Percentiles rank a stretch among this genome's conserved stretches.
Evolutionary conservation across 2,888 invertebrate genomes (phyloP).

Genomic region (Protophormia terraenovae): DNA sequence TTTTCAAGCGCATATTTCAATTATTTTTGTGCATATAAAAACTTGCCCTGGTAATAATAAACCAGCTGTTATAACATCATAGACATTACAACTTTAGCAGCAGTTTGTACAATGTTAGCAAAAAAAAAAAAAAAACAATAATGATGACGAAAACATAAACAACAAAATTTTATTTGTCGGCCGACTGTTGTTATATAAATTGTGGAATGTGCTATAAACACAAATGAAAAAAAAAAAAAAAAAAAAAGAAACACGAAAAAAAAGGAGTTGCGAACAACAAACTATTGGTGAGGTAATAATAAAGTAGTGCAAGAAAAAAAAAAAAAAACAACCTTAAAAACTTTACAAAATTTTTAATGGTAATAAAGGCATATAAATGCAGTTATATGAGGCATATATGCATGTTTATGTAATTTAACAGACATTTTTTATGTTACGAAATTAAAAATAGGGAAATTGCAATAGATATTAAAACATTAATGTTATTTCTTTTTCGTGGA

Average conservation of each 20-base stretch:
- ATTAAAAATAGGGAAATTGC: not conserved
- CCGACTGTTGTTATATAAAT: not conserved
- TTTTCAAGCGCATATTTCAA: no score
- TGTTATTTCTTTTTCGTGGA: not conserved
- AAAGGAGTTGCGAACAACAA: not conserved
- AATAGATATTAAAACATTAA: not conserved
- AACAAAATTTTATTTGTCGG: not conserved
- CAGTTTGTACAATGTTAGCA: not conserved
- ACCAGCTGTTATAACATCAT: conserved; percentile 32
- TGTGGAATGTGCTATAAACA: not conserved
- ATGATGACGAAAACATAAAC: not conserved
- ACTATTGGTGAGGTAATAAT: conserved; percentile 18
- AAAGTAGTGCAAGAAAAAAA: conserved; percentile 10
- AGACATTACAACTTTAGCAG: not conserved
- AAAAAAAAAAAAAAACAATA: not conserved
- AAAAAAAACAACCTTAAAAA: conserved; percentile 5
- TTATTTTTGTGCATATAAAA: no score
- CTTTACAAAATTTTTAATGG: conserved; percentile 34
- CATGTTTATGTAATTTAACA: conserved; percentile 15
- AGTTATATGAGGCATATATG: not conserved
- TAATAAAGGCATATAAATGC: not conserved
- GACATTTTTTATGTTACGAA: conserved; percentile 18
- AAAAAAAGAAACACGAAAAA: not conserved
- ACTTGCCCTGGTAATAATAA: no score
- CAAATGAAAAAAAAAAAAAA: not conserved